phyloP scores from a whole-genome alignment of 1,140 invertebrate species.

The Zelostemma sp. region DNA sequence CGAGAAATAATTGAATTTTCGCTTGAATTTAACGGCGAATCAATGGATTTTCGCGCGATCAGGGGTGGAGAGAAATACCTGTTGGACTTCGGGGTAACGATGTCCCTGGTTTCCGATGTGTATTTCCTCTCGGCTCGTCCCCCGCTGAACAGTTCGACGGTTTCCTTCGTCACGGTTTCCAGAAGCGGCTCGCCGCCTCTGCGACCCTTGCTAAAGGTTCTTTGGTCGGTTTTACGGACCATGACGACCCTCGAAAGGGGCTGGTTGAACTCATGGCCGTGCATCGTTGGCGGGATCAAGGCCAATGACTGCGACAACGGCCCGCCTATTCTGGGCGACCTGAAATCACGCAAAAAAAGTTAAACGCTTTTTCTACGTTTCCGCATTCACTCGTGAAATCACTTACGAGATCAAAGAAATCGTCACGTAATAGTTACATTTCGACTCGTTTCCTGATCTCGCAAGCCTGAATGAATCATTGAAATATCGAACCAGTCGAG shows the following conservation, averaged over 20 bases:
- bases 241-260: conserved; percentile 73
- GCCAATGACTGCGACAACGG: conserved; percentile 66
- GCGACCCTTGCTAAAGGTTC: conserved; percentile 70
- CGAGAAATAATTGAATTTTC: too few species aligned
- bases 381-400: too few species aligned
- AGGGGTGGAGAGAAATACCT: conserved; percentile 61
- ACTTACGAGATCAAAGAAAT: too few species aligned
- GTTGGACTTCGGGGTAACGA: conserved; percentile 67
- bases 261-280: conserved; percentile 73
- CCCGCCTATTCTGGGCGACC: conserved; percentile 67
- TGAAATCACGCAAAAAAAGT: too few species aligned
- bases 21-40: too few species aligned
- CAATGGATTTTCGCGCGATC: too few species aligned
- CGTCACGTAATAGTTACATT: too few species aligned
- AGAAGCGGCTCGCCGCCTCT: conserved; percentile 67
- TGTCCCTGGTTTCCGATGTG: conserved; percentile 73
- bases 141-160: conserved; percentile 73
- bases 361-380: too few species aligned
- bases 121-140: conserved; percentile 73
- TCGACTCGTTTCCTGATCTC: too few species aligned
- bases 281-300: conserved; percentile 71
- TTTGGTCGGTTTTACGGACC: conserved; percentile 75
- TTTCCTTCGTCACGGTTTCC: conserved; percentile 74
- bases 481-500: too few species aligned
- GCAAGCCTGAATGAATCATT: too few species aligned